Percentiles rank a stretch among this genome's conserved stretches.
phyloP scores from a whole-genome alignment of 2,888 invertebrate species.

The Callyntrura sp. region DNA sequence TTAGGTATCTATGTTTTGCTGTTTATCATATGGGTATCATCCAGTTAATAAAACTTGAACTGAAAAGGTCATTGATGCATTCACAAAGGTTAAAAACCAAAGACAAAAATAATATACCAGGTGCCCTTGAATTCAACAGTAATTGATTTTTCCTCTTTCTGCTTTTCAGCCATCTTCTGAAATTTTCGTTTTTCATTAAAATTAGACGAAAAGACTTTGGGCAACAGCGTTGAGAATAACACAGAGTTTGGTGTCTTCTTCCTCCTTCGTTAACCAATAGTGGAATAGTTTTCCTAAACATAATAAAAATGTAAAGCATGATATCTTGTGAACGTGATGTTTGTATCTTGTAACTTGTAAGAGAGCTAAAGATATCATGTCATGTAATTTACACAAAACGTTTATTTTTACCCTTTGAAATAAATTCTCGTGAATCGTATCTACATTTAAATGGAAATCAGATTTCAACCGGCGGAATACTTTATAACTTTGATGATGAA shows the following conservation, averaged over 20 bases:
- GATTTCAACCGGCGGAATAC: constrained; percentile 14
- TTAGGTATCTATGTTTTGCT: background rate
- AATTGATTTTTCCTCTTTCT: background rate
- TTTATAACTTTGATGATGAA: constrained; percentile 43
- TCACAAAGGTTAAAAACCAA: too few species aligned
- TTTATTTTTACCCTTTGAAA: background rate
- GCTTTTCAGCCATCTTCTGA: background rate
- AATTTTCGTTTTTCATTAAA: background rate
- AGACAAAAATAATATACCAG: too few species aligned
- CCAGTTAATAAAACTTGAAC: too few species aligned
- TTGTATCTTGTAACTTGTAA: constrained; percentile 2
- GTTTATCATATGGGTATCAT: background rate
- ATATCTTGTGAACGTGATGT: constrained; percentile 33
- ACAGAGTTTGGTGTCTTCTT: too few species aligned
- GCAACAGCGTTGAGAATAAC: background rate
- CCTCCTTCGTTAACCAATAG: too few species aligned
- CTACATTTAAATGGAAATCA: constrained; percentile 69
- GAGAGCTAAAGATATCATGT: constrained; percentile 30
- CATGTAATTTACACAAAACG: background rate
- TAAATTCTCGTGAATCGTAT: background rate
- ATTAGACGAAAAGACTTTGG: background rate
- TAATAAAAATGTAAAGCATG: constrained; percentile 70
- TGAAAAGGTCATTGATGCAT: too few species aligned
- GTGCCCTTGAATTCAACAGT: background rate
- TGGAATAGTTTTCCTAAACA: background rate